Evolutionary conservation across 2,888 invertebrate genomes (phyloP), one percentile per base, ranked within the genome.

Genomic region (Melieria crassipennis): DNA sequence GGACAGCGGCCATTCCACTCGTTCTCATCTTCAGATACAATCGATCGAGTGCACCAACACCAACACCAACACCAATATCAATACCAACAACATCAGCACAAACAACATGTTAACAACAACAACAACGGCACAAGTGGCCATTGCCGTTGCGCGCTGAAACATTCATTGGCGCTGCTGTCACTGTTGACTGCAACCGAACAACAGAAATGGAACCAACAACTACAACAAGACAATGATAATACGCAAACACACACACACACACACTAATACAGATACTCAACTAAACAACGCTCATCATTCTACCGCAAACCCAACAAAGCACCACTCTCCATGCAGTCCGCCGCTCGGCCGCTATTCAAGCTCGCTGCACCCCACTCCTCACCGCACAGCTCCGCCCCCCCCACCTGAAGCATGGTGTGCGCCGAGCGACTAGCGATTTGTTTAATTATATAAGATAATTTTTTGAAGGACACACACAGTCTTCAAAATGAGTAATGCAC

Each of bases 391-490:
- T 30, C 30, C 30, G 30, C 30, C 2, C 30, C 2, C 30, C 30
- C 30, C 30, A 30, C 30, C 30, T 30, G 30, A 30, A 30, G 30
- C 30, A 30, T 30, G 30, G 30, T 30, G 30, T 30, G 30, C 30
- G 30, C 30, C 30, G 30, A 30, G 30, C 30, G 30, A 30, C 30
- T 30, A 72, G 60, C 55, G 73, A 73, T 70, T 75, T 75, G 77
- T 77, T 77, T 77, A 77, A 75, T 75, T 77, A 75, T 77, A 77
- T 74, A 75, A 80, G 81, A 83, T 81, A 82, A 78, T 79, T 83
- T 84, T 83, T 83, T 84, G 83, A 83, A 83, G 83, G 83, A 83
- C 83, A 83, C 83, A 83, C 81, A 81, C 82, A 78, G 82, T 84
- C 84, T 83, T 82, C 78, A 79, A 84, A 82, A 83, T 83, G 84